These are phyloP conservation scores for Tribolium castaneum DNA, from an alignment of 1,140 invertebrate genomes.

Conservation along the genomic window DNA sequence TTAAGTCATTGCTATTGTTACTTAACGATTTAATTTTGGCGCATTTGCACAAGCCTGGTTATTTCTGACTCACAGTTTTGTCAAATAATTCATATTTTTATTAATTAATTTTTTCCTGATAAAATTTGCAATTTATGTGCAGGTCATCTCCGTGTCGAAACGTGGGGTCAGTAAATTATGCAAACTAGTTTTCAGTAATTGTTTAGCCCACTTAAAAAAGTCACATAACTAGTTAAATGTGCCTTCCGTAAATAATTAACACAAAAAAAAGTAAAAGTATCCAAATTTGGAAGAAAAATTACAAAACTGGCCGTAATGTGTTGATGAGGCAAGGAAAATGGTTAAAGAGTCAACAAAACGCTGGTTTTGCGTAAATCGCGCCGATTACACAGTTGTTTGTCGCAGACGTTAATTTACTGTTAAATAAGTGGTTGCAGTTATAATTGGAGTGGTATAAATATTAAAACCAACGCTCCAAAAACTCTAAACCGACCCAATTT, in stretches of 20 bases:
- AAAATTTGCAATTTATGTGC: neutral
- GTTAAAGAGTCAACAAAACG: neutral
- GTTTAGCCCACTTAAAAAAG: neutral
- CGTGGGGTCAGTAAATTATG: neutral
- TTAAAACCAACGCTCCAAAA: conserved; percentile 24
- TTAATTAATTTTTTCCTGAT: neutral
- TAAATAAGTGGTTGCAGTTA: conserved; percentile 10
- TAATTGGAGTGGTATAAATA: conserved; percentile 10
- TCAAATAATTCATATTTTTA: too few species aligned
- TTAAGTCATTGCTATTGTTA: too few species aligned
- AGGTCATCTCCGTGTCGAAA: neutral
- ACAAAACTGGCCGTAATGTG: too few species aligned
- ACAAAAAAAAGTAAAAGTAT: neutral
- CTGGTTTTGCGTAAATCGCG: neutral
- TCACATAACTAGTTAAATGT: neutral
- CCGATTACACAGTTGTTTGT: neutral
- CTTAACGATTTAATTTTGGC: too few species aligned
- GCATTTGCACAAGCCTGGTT: too few species aligned
- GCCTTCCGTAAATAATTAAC: too few species aligned
- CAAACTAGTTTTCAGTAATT: neutral
- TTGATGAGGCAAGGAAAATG: too few species aligned
- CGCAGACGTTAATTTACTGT: conserved; percentile 20
- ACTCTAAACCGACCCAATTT: neutral
- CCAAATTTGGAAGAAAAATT: too few species aligned
- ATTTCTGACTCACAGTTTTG: too few species aligned